These are phyloP conservation scores for Enteromius paludinosus DNA, from an alignment of 2,797 vertebrate genomes.

Conservation along the genomic window DNA sequence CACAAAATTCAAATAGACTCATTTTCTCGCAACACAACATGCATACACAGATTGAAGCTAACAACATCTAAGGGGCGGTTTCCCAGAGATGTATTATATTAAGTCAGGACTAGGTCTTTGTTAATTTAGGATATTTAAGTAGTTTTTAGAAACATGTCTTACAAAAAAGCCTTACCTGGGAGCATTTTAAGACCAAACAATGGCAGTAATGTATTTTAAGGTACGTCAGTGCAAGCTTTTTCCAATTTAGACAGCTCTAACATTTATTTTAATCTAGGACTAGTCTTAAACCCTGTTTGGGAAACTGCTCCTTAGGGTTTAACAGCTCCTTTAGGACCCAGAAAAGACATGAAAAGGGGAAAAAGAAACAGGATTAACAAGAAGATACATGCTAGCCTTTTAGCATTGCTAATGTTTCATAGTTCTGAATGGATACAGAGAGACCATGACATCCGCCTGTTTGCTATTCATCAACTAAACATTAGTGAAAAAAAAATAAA, in stretches of 20 bases:
- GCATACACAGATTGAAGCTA: slow-evolving; percentile 18
- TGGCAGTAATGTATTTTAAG: too few relatives aligned
- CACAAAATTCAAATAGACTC: background rate
- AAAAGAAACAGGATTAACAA: slow-evolving; percentile 6
- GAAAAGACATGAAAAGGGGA: slow-evolving; percentile 15
- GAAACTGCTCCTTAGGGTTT: too few relatives aligned
- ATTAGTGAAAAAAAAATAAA: slow-evolving; percentile 55
- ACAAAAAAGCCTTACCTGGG: too few relatives aligned
- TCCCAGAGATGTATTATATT: too few relatives aligned
- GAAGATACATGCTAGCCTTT: slow-evolving; percentile 57
- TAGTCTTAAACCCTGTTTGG: too few relatives aligned
- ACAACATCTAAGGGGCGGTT: slow-evolving; percentile 8
- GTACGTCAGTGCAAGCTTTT: too few relatives aligned
- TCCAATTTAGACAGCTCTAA: too few relatives aligned
- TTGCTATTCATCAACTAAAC: slow-evolving; percentile 49
- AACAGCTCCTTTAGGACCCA: background rate
- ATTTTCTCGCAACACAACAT: background rate
- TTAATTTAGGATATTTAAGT: too few relatives aligned
- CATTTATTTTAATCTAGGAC: too few relatives aligned
- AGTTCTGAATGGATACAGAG: slow-evolving; percentile 60
- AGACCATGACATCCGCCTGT: slow-evolving; percentile 49
- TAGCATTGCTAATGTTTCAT: slow-evolving; percentile 70
- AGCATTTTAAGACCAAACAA: too few relatives aligned
- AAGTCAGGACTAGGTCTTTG: too few relatives aligned
- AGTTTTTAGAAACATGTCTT: too few relatives aligned